phyloP scores from a whole-genome alignment of 1,140 invertebrate genomes.

The Arctopsyche grandis region DNA sequence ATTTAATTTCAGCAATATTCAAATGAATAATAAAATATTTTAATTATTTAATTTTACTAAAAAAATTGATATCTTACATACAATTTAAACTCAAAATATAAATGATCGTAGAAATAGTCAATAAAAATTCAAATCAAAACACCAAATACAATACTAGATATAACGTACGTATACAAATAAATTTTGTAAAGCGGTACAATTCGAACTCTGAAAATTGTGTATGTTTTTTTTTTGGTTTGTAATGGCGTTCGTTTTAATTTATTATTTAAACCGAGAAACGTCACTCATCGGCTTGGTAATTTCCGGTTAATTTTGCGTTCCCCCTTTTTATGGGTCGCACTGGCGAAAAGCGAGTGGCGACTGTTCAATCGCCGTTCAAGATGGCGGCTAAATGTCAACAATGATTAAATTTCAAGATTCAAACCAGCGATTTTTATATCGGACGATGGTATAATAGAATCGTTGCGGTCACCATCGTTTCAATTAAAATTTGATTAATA shows the following conservation, averaged over 20 bases:
- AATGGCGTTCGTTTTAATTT: neutral
- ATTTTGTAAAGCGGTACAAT: no score
- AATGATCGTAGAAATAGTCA: no score
- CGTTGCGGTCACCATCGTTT: neutral
- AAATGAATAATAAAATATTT: no score
- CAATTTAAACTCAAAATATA: no score
- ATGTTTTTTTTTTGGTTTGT: neutral
- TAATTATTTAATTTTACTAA: no score
- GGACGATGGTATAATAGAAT: neutral
- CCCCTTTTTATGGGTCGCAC: neutral
- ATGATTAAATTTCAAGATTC: neutral
- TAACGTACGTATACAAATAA: no score
- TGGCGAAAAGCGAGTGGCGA: neutral
- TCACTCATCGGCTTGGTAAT: neutral
- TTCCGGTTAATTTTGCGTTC: constrained; percentile 11
- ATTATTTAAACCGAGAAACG: neutral
- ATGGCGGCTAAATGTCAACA: neutral
- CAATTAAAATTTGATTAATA: constrained; percentile 38
- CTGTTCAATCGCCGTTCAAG: neutral
- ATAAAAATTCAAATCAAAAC: no score
- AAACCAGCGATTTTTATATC: neutral
- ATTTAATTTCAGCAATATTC: no score
- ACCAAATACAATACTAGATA: no score
- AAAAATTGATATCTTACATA: no score
- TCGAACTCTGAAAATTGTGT: no score